Base-by-base conservation (phyloP, 2,888 invertebrate genomes). In the Caenorhabditis sp. region DNA sequence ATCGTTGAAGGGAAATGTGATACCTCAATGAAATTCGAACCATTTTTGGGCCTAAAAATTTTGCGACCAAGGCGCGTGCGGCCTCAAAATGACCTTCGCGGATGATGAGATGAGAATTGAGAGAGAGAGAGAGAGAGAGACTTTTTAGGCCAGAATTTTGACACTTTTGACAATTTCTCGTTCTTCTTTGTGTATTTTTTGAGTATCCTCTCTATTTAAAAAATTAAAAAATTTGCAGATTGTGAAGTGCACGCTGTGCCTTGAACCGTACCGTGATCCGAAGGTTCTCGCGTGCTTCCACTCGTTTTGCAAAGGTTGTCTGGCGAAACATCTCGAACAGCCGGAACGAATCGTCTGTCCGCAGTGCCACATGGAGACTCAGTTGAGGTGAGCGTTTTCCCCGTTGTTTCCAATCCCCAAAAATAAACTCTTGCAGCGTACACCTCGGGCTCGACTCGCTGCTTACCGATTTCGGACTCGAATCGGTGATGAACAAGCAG, bases 201-300 rank as follows among this genome's bases (percentile, higher is more conserved):
- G 1, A 55, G 8, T 55, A 27, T 52, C 32, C 37, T 22, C n/a
- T 37, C 24, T 35, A 9, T 2, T 35, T 35, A 35, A 13, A 5
- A 9, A 35, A 13, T 13, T 9, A 35, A 13, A 13, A 9, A 2
- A 35, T 63, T 81, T 83, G 17, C 78, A 83, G 83, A 68, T 71
- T 48, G 74, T 83, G 71, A 82, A 82, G 82, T 84, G 84, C 77
- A 78, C 81, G 56, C 66, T 88, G 61, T 87, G 87, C 78, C 72
- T 78, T 48, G 94, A 94, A 89, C 92, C 93, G 55, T 93, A 92
- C 89, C 92, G 92, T 86, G 93, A 93, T 88, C 93, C 93, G 22
- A 93, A 93, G 91, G 93, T 94, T 85, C 91, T 94, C 86, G 92
- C 93, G 89, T 94, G 94, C 76, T 91, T 93, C 93, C 95, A 95